A percentile compares a stretch with the other conserved stretches of the same genome.
Evolutionary conservation across 2,113 vertebrate species (phyloP).

Genomic region (chimpanzee (Pan troglodytes)): DNA sequence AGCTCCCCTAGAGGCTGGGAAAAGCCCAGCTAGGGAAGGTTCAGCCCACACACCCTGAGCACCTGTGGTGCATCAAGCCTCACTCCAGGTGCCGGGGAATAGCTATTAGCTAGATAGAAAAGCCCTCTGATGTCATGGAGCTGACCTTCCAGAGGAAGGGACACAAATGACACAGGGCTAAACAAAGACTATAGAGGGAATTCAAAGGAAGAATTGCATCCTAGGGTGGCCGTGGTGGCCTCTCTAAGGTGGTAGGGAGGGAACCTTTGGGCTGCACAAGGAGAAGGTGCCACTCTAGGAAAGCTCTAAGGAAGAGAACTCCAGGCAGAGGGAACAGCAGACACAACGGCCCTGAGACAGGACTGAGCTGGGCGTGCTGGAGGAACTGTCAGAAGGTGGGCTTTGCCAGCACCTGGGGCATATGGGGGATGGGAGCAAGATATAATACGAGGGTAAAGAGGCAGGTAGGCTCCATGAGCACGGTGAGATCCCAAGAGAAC

Average conservation of each 20-base stretch:
- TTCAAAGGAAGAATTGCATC: not conserved
- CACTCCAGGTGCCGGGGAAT: not conserved
- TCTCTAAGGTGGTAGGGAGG: not conserved
- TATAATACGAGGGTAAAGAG: not conserved
- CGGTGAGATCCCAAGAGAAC: no score
- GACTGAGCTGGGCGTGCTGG: rapidly evolving
- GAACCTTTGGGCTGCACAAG: not conserved
- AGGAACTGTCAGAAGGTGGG: not conserved
- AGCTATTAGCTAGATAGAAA: not conserved
- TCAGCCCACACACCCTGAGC: not conserved
- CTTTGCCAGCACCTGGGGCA: not conserved
- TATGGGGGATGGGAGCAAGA: rapidly evolving
- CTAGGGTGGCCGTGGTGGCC: rapidly evolving
- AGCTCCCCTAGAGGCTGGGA: not conserved
- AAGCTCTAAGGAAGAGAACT: not conserved
- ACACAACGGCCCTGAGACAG: not conserved
- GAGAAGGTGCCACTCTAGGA: not conserved
- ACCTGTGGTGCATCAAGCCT: not conserved
- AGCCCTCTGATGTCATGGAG: not conserved
- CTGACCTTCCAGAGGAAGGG: not conserved
- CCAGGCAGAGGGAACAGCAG: not conserved
- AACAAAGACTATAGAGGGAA: not conserved
- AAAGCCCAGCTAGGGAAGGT: not conserved
- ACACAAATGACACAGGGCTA: no score
- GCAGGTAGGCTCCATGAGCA: not conserved